phyloP scores from a whole-genome alignment of 2,888 invertebrate species.

The Blera fallax region DNA sequence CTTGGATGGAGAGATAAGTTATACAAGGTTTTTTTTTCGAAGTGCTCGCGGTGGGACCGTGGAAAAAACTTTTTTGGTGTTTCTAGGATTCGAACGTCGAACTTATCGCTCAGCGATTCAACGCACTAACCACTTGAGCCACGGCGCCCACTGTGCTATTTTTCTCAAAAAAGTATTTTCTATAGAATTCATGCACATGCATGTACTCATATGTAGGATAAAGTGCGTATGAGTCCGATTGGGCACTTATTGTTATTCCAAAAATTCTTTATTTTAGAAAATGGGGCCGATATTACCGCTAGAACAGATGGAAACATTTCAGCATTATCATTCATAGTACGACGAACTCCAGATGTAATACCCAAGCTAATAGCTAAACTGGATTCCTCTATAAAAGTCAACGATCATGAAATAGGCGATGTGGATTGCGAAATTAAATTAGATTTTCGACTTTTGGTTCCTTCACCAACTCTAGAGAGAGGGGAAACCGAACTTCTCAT shows the following conservation, averaged over 20 bases:
- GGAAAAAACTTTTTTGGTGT: no score
- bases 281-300: conserved; percentile 91
- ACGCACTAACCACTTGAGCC: no score
- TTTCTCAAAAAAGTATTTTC: no score
- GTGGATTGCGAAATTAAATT: conserved; percentile 91
- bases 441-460: conserved; percentile 85
- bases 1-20: no score
- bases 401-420: conserved; percentile 92
- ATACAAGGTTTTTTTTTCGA: no score
- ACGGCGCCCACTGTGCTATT: no score
- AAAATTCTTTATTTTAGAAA: conserved; percentile 81
- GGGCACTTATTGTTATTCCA: not conserved
- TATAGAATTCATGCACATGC: no score
- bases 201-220: no score
- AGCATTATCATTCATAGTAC: conserved; percentile 90
- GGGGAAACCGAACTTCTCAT: conserved; percentile 88
- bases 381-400: conserved; percentile 89
- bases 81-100: no score
- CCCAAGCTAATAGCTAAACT: conserved; percentile 87
- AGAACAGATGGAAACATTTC: conserved; percentile 91
- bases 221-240: no score
- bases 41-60: no score
- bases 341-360: conserved; percentile 92
- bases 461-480: conserved; percentile 83
- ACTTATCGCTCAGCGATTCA: no score